Evolutionary conservation across 2,113 vertebrate genomes (phyloP).

Genomic region (Emydura subglobosa): DNA sequence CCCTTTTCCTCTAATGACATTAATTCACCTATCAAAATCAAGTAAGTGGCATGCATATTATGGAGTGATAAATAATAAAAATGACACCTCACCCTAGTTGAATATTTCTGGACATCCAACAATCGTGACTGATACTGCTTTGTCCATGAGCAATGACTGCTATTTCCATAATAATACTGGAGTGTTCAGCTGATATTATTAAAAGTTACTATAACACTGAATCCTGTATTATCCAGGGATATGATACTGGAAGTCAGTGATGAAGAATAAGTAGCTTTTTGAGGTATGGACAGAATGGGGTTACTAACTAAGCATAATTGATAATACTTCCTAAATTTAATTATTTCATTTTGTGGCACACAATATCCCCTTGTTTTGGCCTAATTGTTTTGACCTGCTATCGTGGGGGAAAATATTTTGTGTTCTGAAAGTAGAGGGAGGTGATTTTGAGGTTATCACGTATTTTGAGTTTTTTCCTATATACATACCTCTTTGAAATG

Average conservation of each 20-base stretch:
- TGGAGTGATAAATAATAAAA: not conserved
- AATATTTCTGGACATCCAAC: slow-evolving; percentile 1
- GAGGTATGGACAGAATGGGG: slow-evolving; percentile 51
- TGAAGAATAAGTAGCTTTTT: slow-evolving; percentile 70
- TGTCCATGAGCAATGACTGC: slow-evolving; percentile 44
- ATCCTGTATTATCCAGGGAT: slow-evolving; percentile 40
- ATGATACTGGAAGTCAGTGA: slow-evolving; percentile 27
- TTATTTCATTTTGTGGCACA: slow-evolving; percentile 41
- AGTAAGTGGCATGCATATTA: slow-evolving; percentile 17
- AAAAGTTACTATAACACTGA: slow-evolving; percentile 54
- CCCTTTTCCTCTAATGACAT: not conserved
- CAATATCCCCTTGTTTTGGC: slow-evolving; percentile 51
- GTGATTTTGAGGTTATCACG: slow-evolving; percentile 39
- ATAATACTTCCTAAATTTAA: slow-evolving; percentile 60
- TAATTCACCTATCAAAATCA: not conserved
- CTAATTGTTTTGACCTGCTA: slow-evolving; percentile 47
- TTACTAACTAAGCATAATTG: slow-evolving; percentile 53
- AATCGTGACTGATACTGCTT: slow-evolving; percentile 31
- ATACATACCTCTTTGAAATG: slow-evolving; percentile 24
- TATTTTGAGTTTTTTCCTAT: not conserved
- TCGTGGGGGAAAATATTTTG: slow-evolving; percentile 7
- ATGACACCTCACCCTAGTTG: slow-evolving; percentile 13
- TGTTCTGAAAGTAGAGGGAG: slow-evolving; percentile 26
- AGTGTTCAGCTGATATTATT: slow-evolving; percentile 32
- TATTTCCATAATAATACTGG: slow-evolving; percentile 52